phyloP scores from a whole-genome alignment of 1,140 invertebrate genomes.

The Orius laevigatus region DNA sequence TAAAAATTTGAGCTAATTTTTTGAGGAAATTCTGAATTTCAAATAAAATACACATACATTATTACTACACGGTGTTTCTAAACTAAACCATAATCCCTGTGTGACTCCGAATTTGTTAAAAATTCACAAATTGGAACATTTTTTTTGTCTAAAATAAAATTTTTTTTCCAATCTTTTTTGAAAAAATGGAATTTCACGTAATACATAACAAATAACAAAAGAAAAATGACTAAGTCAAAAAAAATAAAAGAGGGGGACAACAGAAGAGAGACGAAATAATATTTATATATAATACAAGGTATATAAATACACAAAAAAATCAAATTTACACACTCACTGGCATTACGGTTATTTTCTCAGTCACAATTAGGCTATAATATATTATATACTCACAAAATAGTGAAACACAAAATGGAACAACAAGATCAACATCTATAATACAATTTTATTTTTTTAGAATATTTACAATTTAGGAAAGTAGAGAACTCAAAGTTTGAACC shows the following conservation, averaged over 20 bases:
- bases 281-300: slow-evolving; percentile 3
- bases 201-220: slow-evolving; percentile 1
- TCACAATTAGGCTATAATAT: slow-evolving; percentile 15
- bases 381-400: slow-evolving; percentile 16
- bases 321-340: slow-evolving; percentile 15
- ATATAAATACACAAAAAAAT: neutral
- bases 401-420: slow-evolving; percentile 16
- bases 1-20: no score
- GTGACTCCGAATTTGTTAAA: slow-evolving; percentile 17
- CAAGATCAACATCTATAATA: slow-evolving; percentile 17
- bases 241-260: slow-evolving; percentile 1
- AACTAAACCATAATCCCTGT: slow-evolving; percentile 18
- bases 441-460: slow-evolving; percentile 14
- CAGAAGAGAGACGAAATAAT: slow-evolving; percentile 8
- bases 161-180: neutral
- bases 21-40: no score
- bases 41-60: slow-evolving; percentile 12
- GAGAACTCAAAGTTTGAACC: slow-evolving; percentile 1
- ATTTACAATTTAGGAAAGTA: slow-evolving; percentile 16
- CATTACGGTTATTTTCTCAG: slow-evolving; percentile 12
- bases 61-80: slow-evolving; percentile 12
- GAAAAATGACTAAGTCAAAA: slow-evolving; percentile 13
- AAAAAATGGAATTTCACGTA: slow-evolving; percentile 6
- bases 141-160: slow-evolving; percentile 8
- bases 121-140: neutral